These are phyloP conservation scores for Drosophila maculinotata DNA, from an alignment of 2,888 invertebrate genomes.

Conservation along the genomic window DNA sequence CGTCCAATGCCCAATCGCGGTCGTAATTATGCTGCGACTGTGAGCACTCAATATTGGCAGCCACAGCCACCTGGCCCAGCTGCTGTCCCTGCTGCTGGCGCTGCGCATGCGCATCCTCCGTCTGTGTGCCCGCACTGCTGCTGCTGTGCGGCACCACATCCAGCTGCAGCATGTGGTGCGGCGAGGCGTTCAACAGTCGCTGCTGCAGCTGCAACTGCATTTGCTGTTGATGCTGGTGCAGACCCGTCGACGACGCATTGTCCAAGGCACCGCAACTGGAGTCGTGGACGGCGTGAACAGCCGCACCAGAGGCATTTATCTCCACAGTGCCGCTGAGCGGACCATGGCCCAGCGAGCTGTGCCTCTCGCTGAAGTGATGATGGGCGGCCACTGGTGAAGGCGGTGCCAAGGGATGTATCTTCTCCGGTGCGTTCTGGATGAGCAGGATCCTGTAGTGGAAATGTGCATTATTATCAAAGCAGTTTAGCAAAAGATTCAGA, in stretches of 20 bases:
- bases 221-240: constrained; percentile 56
- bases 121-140: constrained; percentile 68
- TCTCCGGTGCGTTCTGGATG: constrained; percentile 96
- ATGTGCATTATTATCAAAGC: neutral
- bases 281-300: constrained; percentile 40
- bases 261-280: constrained; percentile 40
- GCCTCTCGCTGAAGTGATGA: constrained; percentile 59
- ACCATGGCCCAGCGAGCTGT: constrained; percentile 57
- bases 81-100: constrained; percentile 67
- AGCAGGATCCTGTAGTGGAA: constrained; percentile 90
- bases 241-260: constrained; percentile 38
- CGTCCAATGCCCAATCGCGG: constrained; percentile 85
- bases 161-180: constrained; percentile 75
- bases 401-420: constrained; percentile 88
- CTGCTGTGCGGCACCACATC: constrained; percentile 71
- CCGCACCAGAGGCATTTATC: constrained; percentile 51
- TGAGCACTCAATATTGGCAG: constrained; percentile 88
- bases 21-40: constrained; percentile 85
- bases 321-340: constrained; percentile 62
- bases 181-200: constrained; percentile 64
- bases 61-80: constrained; percentile 85
- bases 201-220: constrained; percentile 63
- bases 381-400: constrained; percentile 87
- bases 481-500: neutral
- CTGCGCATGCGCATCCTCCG: constrained; percentile 78